Evolutionary conservation across 2,113 vertebrate genomes (phyloP).

Genomic region (Pelvicachromis taeniatus): DNA sequence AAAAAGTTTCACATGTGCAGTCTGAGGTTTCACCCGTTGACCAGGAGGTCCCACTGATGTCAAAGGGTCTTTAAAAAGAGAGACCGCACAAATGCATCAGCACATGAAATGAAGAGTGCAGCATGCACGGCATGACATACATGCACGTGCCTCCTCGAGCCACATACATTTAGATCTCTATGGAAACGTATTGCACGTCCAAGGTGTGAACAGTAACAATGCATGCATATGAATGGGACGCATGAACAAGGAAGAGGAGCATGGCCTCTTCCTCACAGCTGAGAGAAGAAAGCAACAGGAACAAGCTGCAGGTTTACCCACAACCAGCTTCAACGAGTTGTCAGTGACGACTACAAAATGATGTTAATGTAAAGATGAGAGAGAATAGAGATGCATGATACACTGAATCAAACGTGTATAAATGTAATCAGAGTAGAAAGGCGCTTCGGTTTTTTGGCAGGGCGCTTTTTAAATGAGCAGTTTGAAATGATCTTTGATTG

Average conservation of each 20-base stretch:
- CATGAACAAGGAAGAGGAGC: background rate
- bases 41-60: background rate
- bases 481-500: background rate
- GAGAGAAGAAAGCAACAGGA: background rate
- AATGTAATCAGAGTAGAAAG: no score
- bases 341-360: background rate
- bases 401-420: background rate
- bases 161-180: background rate
- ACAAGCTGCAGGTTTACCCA: background rate
- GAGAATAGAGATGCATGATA: background rate
- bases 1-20: background rate
- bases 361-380: background rate
- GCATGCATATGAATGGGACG: accelerated
- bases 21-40: background rate
- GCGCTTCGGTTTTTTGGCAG: background rate
- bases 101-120: no score
- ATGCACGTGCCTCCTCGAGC: background rate
- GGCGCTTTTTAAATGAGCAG: background rate
- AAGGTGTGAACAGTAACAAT: background rate
- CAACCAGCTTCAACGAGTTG: background rate
- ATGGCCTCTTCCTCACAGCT: background rate
- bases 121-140: background rate
- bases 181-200: accelerated
- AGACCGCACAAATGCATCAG: background rate
- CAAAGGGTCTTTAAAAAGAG: background rate